Percentiles rank a stretch among this genome's conserved stretches.
Evolutionary conservation across 2,113 vertebrate genomes (phyloP).

Genomic region (Agapornis roseicollis): DNA sequence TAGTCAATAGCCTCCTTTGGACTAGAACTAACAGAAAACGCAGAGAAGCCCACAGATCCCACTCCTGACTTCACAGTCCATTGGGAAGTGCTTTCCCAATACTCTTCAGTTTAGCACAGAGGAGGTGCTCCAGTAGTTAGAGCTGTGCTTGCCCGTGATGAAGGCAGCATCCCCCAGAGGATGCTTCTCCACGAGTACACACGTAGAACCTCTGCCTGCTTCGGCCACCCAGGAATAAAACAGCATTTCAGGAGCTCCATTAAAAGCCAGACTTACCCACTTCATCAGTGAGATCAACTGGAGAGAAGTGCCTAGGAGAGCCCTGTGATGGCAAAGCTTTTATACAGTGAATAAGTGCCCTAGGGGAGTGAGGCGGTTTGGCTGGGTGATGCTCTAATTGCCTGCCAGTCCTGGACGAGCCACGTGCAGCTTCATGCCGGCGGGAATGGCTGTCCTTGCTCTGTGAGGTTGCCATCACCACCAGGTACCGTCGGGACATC

Average conservation of each 20-base stretch:
- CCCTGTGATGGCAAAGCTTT: neutral
- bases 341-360: conserved; percentile 44
- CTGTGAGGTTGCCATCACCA: neutral
- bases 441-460: neutral
- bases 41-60: neutral
- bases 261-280: conserved; percentile 48
- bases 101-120: neutral
- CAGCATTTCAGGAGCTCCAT: neutral
- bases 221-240: neutral
- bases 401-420: neutral
- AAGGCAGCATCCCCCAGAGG: neutral
- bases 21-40: neutral
- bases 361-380: neutral
- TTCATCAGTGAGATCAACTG: conserved; percentile 2
- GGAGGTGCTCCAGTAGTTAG: neutral
- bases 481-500: neutral
- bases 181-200: neutral
- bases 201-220: neutral
- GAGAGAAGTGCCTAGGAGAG: conserved; percentile 14
- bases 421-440: neutral
- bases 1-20: neutral
- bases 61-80: neutral
- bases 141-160: accelerated
- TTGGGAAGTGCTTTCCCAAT: neutral
- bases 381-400: conserved; percentile 31